Base-by-base conservation (phyloP, 2,113 vertebrate species). In the Sula dactylatra region DNA sequence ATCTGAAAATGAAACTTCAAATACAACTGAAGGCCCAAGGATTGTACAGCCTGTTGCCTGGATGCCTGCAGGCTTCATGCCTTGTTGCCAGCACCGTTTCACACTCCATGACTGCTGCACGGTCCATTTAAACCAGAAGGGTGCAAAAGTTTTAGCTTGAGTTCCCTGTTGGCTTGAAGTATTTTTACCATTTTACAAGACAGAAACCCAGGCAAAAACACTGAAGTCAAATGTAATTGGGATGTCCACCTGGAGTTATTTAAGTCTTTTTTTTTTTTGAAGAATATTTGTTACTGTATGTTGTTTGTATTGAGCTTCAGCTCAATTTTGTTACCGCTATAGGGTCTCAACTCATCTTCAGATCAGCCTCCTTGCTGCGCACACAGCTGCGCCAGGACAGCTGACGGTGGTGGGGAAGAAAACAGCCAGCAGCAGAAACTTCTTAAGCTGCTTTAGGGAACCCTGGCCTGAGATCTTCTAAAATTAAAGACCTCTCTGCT, bases 351-450 rank as follows among this genome's bases (percentile, higher is more conserved):
- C 6, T 3, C 59, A 16, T 45, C 29, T 62, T 70, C 72, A n/a
- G 14, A 32, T 4, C 7, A 49, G 18, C 17, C 20, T 71, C 52
- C n/a, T 78, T 47, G 32, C 17, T 76, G 44, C 1, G 13, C 56
- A 65, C 72, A 72, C 10, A 82, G 52, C 44, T 6, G 1, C 69
- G 29, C 56, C 50, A 82, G 44, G 49, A 92, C 34, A 82, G 42
- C 29, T 79, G 78, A 16, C 0, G 0, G 24, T 19, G 11, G 21
- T 34, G 25, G 7, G 15, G 7, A 7, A 86, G 49, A 66, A 77
- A 93, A 86, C 15, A 81, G 18, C 22, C 62, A 88, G 82, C 49
- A 88, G 58, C 27, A 81, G 52, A 34, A 86, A 40, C 24, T 80
- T 87, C 52, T 56, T 52, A 49, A 83, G 58, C 27, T 77, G 40